phyloP scores from a whole-genome alignment of 2,797 vertebrate species.

The Pseudochirops corinnae region DNA sequence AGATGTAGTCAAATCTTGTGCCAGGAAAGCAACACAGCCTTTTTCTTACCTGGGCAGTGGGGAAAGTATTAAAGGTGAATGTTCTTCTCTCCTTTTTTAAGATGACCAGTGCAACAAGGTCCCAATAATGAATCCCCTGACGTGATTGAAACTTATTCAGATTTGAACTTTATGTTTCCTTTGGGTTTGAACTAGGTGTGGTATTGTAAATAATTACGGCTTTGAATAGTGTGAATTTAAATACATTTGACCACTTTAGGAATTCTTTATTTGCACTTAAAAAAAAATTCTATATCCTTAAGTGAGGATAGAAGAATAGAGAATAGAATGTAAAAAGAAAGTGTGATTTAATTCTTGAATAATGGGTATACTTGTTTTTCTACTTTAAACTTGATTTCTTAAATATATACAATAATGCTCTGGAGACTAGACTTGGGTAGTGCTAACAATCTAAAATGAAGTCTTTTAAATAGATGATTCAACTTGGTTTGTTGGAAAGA shows the following conservation, averaged over 20 bases:
- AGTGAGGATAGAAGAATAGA: background rate
- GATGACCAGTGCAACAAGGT: background rate
- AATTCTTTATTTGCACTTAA: background rate
- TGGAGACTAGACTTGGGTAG: background rate
- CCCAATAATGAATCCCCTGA: background rate
- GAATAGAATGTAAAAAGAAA: background rate
- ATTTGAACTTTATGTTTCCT: background rate
- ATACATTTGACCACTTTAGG: background rate
- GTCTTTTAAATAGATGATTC: background rate
- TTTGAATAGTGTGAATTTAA: background rate
- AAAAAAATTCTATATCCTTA: background rate
- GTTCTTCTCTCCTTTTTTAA: background rate
- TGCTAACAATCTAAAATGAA: background rate
- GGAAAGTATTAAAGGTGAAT: background rate
- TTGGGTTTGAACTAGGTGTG: background rate
- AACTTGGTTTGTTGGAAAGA: background rate
- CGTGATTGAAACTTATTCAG: background rate
- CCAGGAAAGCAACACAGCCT: background rate
- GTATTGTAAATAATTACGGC: background rate
- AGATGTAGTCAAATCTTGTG: background rate
- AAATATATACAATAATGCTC: background rate
- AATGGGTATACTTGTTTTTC: background rate
- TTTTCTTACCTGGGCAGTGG: background rate
- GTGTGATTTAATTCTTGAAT: background rate
- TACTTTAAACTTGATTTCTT: background rate